Evolutionary conservation across 2,113 vertebrate genomes (phyloP).

Genomic region (Myotis lucifugus): DNA sequence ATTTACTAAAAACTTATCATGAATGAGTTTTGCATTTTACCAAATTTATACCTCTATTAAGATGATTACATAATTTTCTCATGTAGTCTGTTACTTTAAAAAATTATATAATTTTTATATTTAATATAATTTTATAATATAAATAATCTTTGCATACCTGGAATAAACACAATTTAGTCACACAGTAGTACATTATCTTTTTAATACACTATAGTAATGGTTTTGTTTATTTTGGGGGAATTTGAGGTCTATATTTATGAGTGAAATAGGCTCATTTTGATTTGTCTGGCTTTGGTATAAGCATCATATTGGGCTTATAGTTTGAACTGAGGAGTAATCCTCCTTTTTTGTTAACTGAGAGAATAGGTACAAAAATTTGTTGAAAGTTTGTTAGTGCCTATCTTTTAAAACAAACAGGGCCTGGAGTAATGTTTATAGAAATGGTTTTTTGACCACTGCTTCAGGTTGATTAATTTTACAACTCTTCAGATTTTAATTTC

Average conservation of each 20-base stretch:
- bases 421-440: neutral
- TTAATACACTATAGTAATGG: neutral
- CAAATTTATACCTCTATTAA: neutral
- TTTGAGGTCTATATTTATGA: neutral
- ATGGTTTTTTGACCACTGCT: neutral
- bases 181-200: neutral
- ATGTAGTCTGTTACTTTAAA: neutral
- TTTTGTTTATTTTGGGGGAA: neutral
- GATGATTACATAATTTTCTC: neutral
- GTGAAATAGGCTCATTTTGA: neutral
- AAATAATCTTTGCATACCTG: neutral
- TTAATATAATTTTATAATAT: neutral
- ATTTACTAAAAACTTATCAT: neutral
- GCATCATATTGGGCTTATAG: neutral
- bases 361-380: neutral
- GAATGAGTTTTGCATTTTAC: neutral
- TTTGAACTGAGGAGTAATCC: neutral
- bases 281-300: neutral
- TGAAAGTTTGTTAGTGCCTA: neutral
- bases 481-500: neutral
- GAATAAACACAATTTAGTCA: neutral
- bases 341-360: neutral
- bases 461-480: neutral
- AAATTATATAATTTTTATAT: slow-evolving; percentile 7
- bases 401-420: neutral